These are phyloP conservation scores for Rhyzopertha dominica DNA, from an alignment of 1,140 invertebrate species.

Conservation along the genomic window DNA sequence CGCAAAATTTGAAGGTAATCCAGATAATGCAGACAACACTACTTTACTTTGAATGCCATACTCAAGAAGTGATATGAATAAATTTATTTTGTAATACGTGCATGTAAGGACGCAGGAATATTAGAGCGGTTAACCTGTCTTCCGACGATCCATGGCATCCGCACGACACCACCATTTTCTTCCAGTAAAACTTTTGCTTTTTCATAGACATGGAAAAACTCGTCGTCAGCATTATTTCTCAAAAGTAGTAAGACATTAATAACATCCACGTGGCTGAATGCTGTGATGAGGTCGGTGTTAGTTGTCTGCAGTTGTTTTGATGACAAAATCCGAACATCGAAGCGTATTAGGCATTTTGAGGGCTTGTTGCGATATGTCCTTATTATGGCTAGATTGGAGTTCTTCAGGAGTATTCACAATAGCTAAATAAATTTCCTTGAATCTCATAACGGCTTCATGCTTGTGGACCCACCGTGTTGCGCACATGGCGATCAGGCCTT, in stretches of 20 bases:
- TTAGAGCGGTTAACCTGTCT: constrained; percentile 14
- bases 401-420: constrained; percentile 3
- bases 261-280: constrained; percentile 13
- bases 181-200: constrained; percentile 16
- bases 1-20: constrained; percentile 7
- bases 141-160: constrained; percentile 13
- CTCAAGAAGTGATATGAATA: no score
- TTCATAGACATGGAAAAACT: constrained; percentile 14
- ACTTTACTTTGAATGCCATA: neutral
- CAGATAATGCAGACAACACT: no score
- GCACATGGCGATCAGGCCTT: constrained; percentile 7
- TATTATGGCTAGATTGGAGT: constrained; percentile 13
- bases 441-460: constrained; percentile 2
- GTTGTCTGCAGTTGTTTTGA: constrained; percentile 15
- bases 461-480: constrained; percentile 12
- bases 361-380: constrained; percentile 15
- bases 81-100: constrained; percentile 16
- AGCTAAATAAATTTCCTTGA: constrained; percentile 10
- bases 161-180: constrained; percentile 10
- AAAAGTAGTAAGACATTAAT: constrained; percentile 13
- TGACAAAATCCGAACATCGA: constrained; percentile 17
- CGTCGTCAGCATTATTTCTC: constrained; percentile 11
- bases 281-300: constrained; percentile 16
- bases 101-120: constrained; percentile 8
- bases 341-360: constrained; percentile 10